Conservation (phyloP, 1,140 invertebrate species). For the Xylocopa sonorina region DNA sequence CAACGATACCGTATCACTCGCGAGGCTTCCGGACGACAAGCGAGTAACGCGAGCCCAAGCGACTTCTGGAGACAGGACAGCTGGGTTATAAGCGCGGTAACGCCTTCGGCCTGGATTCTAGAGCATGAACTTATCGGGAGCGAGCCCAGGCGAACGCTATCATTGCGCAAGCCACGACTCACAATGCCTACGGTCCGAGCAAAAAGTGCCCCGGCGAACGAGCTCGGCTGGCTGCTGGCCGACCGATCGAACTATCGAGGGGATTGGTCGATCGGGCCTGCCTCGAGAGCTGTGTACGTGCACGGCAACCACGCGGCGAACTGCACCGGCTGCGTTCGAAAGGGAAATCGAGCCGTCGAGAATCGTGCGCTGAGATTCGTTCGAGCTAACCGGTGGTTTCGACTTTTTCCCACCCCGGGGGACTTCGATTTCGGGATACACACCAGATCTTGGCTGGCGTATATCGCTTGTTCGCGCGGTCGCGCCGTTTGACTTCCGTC, state of each 20-base stretch:
- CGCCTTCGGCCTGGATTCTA: constrained; percentile 79
- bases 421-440: no score
- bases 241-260: constrained; percentile 64
- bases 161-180: constrained; percentile 77
- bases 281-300: constrained; percentile 38
- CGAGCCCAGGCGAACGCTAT: constrained; percentile 67
- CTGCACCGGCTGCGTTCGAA: constrained; percentile 44
- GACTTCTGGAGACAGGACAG: constrained; percentile 57
- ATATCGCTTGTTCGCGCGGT: no score
- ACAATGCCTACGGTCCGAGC: constrained; percentile 71
- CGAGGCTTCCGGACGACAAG: constrained; percentile 14
- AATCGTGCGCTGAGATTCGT: constrained; percentile 29
- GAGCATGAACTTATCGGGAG: constrained; percentile 80
- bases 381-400: neutral
- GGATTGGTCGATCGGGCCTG: constrained; percentile 56
- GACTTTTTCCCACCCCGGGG: no score
- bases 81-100: constrained; percentile 74
- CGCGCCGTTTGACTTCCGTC: no score
- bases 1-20: neutral
- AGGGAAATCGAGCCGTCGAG: constrained; percentile 56
- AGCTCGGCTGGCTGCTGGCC: constrained; percentile 52
- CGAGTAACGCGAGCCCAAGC: neutral
- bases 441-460: no score
- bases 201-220: constrained; percentile 66
- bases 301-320: constrained; percentile 28